Evolutionary conservation across 2,888 invertebrate genomes (phyloP).

Genomic region (Arctia plantaginis): DNA sequence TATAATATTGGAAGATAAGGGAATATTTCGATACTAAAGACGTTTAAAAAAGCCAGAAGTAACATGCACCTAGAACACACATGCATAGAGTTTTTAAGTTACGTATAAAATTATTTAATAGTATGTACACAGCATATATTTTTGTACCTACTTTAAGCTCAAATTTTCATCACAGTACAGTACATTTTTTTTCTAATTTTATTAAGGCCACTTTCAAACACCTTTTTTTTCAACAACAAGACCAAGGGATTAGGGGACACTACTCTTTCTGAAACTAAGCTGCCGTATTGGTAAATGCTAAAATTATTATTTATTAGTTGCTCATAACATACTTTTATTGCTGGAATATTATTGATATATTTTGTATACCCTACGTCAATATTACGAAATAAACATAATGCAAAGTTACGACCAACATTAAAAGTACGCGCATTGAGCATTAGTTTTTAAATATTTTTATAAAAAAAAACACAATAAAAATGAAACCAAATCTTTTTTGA

Average conservation of each 20-base stretch:
- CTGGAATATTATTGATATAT: conserved; percentile 47
- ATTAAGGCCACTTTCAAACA: conserved; percentile 29
- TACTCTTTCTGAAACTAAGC: conserved; percentile 74
- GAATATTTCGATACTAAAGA: not conserved
- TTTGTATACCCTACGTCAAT: not conserved
- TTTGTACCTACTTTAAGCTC: conserved; percentile 43
- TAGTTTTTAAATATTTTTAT: conserved; percentile 58
- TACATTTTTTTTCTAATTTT: conserved; percentile 37
- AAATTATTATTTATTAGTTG: conserved; percentile 68
- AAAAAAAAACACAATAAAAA: conserved; percentile 53
- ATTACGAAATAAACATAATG: not conserved
- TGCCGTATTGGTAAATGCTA: conserved; percentile 87
- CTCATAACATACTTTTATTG: conserved; percentile 77
- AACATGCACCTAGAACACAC: conserved; percentile 16
- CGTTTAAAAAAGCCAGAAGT: conserved; percentile 28
- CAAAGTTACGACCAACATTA: conserved; percentile 62
- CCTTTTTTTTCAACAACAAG: conserved; percentile 46
- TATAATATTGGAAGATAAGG: conserved; percentile 3
- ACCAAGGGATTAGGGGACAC: conserved; percentile 64
- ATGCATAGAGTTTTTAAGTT: not conserved
- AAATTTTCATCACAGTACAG: conserved; percentile 35
- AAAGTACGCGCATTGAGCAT: conserved; percentile 77
- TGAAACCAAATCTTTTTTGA: conserved; percentile 48
- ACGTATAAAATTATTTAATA: conserved; percentile 12
- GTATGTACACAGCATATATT: conserved; percentile 27